Evolutionary conservation across 2,797 vertebrate genomes (phyloP), one percentile per base, ranked within the genome.

Genomic region (Hydrocynus forskahlii): DNA sequence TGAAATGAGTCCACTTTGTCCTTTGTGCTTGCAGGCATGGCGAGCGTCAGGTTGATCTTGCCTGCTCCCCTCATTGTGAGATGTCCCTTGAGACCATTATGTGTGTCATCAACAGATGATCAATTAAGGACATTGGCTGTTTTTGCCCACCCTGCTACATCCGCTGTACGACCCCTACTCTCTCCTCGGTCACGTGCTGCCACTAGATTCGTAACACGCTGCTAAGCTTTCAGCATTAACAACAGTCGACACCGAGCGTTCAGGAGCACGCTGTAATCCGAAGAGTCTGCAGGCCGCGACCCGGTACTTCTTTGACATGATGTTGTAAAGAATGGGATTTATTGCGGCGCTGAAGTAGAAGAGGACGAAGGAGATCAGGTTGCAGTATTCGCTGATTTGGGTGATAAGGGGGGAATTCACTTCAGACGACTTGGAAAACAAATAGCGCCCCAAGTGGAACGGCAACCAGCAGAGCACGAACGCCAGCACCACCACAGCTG

Each of bases 271-370:
- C 23, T 91, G 81, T 4, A 96, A 89, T 8, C 96, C 94, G 4
- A 98, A 95, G 0, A 99, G 95, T 54, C 93, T 96, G 71, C 95
- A 96, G 0, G 95, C 97, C 0, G 97, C 97, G 3, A 92, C 82
- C 0, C 98, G 92, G 88, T 97, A 99, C 85, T 99, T 99, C 92
- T 95, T 96, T 0, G 98, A 99, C 98, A 99, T 98, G 89, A 97
- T 97, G 92, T 99, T 99, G 89, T 99, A 99, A 43, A 99, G 96
- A 88, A 99, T 97, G 64, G 98, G 98, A 88, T 99, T 99, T 91
- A 99, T 97, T 87, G 98, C 97, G 0, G 98, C 98, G 0, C 96
- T 99, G 87, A 99, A 94, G 89, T 99, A 99, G 92, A 99, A 99
- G 83, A 99, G 96, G 14, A 99, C 96, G 7, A 99, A 97, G 0